Percentiles rank a stretch among this genome's conserved stretches.
Conservation (phyloP, 2,797 vertebrate genomes). For the Salarias fasciatus region DNA sequence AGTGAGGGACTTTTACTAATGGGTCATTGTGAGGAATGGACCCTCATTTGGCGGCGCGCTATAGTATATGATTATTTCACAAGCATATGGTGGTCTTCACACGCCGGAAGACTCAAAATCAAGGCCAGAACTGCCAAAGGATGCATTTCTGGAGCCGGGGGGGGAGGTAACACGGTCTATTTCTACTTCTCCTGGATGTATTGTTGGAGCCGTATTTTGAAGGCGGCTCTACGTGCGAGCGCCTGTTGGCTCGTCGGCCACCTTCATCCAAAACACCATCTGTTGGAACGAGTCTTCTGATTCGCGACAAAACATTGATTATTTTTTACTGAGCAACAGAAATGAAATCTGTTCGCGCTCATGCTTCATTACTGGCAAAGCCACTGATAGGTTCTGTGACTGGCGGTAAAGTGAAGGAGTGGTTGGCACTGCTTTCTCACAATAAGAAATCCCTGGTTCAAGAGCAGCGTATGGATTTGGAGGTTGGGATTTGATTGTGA, state of each 20-base stretch:
- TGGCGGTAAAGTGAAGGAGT: too few relatives aligned
- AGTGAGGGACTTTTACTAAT: constrained; percentile 61
- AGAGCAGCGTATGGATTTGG: too few relatives aligned
- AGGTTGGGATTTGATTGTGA: too few relatives aligned
- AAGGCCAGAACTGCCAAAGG: background rate
- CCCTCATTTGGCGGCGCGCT: constrained; percentile 33
- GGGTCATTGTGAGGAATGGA: constrained; percentile 54
- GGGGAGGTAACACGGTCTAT: background rate
- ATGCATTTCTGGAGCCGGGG: background rate
- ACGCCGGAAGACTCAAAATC: constrained; percentile 4
- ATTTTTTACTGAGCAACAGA: too few relatives aligned
- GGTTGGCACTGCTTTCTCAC: too few relatives aligned
- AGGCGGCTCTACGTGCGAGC: background rate
- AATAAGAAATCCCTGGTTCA: too few relatives aligned
- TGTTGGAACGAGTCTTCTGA: too few relatives aligned
- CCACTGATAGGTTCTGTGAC: background rate
- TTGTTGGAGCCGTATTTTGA: background rate
- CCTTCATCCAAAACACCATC: background rate
- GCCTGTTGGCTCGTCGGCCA: background rate
- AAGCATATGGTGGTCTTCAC: constrained; percentile 26
- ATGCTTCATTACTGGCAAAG: background rate
- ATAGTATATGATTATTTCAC: constrained; percentile 45
- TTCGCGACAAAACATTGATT: too few relatives aligned
- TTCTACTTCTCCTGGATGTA: background rate
- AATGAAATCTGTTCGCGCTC: too few relatives aligned